Conservation (phyloP, 2,797 vertebrate species). For the Heteromormyrus szaboi region DNA sequence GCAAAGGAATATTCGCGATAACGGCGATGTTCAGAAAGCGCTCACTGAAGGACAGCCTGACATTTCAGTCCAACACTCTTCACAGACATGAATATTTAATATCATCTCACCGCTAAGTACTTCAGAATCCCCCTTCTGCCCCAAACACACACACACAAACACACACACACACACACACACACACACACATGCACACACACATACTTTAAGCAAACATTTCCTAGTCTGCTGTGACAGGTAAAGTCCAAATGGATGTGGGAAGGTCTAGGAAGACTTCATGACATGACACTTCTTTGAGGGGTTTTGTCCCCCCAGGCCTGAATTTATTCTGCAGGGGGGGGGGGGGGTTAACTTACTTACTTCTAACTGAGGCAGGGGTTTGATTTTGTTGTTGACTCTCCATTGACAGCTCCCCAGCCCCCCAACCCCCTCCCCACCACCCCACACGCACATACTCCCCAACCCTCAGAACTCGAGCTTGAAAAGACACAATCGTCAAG, state of each 20-base stretch:
- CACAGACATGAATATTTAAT: constrained; percentile 20
- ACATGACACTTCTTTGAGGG: constrained; percentile 1
- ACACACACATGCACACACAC: not conserved
- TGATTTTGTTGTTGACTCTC: not conserved
- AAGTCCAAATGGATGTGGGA: not conserved
- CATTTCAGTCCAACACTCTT: not conserved
- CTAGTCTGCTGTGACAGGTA: not conserved
- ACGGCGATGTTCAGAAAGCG: not conserved
- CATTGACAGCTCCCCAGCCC: not conserved
- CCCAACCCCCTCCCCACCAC: not conserved
- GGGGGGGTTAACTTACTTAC: not conserved
- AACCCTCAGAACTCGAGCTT: not conserved
- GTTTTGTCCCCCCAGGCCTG: not conserved
- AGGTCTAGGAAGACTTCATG: not conserved
- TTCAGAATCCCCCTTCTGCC: not conserved
- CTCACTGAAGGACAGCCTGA: not conserved
- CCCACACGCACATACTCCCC: not conserved
- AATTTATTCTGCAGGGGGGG: not conserved
- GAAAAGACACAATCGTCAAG: not conserved
- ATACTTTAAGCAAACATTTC: not conserved
- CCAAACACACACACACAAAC: not conserved
- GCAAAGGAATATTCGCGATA: not conserved
- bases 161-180: not conserved
- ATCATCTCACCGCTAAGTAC: not conserved
- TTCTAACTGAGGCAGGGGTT: not conserved